phyloP scores from a whole-genome alignment of 2,797 vertebrate genomes.

The Arremon aurantiirostris region DNA sequence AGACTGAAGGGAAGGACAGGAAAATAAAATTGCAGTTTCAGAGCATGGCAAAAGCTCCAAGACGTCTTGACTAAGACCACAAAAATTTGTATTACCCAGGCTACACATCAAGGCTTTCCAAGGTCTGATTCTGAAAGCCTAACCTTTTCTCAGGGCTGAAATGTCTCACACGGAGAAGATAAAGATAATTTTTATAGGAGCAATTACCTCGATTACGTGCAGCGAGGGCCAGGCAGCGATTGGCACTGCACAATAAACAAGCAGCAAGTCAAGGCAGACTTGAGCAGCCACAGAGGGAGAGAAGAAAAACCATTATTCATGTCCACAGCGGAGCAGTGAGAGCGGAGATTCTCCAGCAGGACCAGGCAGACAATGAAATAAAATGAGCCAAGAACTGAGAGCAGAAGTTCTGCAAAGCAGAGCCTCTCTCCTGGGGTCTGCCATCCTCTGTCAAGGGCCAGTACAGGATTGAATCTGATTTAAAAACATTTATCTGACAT shows the following conservation, averaged over 20 bases:
- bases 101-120: neutral
- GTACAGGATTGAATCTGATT: neutral
- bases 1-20: neutral
- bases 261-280: neutral
- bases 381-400: neutral
- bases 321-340: neutral
- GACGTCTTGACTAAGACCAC: neutral
- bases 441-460: rapidly evolving
- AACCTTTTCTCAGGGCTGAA: neutral
- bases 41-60: neutral
- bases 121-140: neutral
- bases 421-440: neutral
- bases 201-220: neutral
- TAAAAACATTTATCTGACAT: neutral
- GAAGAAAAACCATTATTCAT: neutral
- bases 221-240: neutral
- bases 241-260: neutral
- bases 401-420: neutral
- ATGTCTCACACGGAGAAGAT: neutral
- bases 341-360: neutral
- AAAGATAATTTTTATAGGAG: neutral
- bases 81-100: neutral
- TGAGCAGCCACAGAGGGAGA: neutral
- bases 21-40: neutral
- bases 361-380: neutral